Evolutionary conservation across 2,888 invertebrate species (phyloP).

Genomic region (Eristalis intricaria): DNA sequence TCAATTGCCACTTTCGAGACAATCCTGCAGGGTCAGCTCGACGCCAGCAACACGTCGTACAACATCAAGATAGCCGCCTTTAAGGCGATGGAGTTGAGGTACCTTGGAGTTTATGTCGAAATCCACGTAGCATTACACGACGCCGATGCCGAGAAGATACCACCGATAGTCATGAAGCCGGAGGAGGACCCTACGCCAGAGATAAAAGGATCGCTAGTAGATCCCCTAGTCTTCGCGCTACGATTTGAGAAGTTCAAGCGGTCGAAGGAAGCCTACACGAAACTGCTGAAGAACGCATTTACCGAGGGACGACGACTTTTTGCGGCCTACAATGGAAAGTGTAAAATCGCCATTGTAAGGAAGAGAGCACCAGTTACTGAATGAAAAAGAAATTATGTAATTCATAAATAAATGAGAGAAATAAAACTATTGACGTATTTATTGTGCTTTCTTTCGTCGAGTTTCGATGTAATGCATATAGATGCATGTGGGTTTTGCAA

Average conservation of each 20-base stretch:
- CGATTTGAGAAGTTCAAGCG: neutral
- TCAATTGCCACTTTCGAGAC: neutral
- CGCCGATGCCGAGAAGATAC: neutral
- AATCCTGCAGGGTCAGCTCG: neutral
- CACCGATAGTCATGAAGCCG: neutral
- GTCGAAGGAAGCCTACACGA: neutral
- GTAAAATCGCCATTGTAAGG: neutral
- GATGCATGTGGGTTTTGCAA: no score
- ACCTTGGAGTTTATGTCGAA: neutral
- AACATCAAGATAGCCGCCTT: neutral
- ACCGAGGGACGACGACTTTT: neutral
- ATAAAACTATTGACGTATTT: no score
- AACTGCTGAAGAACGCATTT: neutral
- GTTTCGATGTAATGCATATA: no score
- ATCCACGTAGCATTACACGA: neutral
- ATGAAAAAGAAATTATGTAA: neutral
- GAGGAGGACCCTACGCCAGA: neutral
- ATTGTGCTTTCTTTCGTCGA: no score
- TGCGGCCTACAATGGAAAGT: neutral
- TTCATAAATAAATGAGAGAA: no score
- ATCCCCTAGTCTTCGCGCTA: neutral
- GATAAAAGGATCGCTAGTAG: neutral
- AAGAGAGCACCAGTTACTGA: neutral
- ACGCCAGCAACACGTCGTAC: neutral
- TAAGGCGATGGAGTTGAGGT: neutral